Conservation (phyloP, 1,140 invertebrate species). For the Nylanderia fulva region DNA sequence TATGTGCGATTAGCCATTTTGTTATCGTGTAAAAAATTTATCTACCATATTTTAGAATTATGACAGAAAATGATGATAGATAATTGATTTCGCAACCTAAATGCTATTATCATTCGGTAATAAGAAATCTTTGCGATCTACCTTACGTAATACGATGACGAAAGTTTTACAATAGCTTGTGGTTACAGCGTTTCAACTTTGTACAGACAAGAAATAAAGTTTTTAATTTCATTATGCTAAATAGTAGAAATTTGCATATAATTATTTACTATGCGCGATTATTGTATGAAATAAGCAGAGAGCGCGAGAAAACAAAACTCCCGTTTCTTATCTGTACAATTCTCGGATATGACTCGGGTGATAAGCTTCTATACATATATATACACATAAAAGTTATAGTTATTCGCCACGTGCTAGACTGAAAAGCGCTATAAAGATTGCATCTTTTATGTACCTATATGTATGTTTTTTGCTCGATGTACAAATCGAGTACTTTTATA, state of each 20-base stretch:
- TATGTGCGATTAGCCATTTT: neutral
- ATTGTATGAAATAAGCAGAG: neutral
- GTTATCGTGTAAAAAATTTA: neutral
- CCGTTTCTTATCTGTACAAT: slow-evolving; percentile 32
- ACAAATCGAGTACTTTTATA: neutral
- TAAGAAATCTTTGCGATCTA: slow-evolving; percentile 6
- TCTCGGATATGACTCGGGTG: neutral
- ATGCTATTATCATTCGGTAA: neutral
- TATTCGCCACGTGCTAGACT: neutral
- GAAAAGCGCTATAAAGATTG: neutral
- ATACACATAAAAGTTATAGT: neutral
- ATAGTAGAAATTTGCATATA: neutral
- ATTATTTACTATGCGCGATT: neutral
- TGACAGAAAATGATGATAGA: neutral
- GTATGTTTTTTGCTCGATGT: neutral
- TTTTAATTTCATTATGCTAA: neutral
- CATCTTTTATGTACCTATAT: neutral
- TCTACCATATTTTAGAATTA: neutral
- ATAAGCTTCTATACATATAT: slow-evolving; percentile 38
- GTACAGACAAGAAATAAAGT: neutral
- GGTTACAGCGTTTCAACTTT: neutral
- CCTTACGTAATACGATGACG: neutral
- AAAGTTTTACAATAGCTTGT: neutral
- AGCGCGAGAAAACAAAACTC: neutral
- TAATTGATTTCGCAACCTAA: neutral